Evolutionary conservation across 2,888 invertebrate species (phyloP).

Genomic region (Drosophila demipolita): DNA sequence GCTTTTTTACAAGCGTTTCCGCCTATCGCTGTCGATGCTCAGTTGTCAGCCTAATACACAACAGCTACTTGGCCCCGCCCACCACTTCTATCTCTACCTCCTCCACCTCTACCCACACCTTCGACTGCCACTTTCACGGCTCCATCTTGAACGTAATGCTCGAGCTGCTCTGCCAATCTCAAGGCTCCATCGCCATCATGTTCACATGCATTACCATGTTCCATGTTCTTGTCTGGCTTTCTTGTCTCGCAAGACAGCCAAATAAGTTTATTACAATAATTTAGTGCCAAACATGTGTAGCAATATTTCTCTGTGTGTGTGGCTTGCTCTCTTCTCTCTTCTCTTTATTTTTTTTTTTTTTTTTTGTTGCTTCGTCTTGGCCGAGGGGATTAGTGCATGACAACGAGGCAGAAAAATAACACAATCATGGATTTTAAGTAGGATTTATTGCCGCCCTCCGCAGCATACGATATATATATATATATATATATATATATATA

Average conservation of each 20-base stretch:
- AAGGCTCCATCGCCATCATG: conserved; percentile 9
- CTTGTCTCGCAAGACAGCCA: conserved; percentile 20
- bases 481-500: background rate
- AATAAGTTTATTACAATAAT: conserved; percentile 78
- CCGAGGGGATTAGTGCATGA: conserved; percentile 35
- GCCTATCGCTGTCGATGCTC: conserved; percentile 58
- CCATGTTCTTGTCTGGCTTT: conserved; percentile 1
- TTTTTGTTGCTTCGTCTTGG: conserved; percentile 23
- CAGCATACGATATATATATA: background rate
- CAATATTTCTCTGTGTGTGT: conserved; percentile 44
- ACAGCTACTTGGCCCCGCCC: background rate
- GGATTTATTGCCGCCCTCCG: conserved; percentile 51
- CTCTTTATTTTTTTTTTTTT: background rate
- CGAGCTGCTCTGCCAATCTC: conserved; percentile 15
- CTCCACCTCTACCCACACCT: background rate
- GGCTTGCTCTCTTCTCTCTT: too few relatives aligned
- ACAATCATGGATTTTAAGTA: conserved; percentile 62
- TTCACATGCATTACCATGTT: conserved; percentile 15
- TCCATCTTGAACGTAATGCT: background rate
- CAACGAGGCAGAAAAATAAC: conserved; percentile 29
- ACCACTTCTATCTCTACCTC: background rate
- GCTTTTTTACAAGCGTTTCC: conserved; percentile 66
- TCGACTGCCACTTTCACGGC: background rate
- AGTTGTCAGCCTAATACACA: conserved; percentile 48
- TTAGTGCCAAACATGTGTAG: conserved; percentile 74